Evolutionary conservation across 2,888 invertebrate genomes (phyloP), one percentile per base, ranked within the genome.

Genomic region (Drosophila helvetica): DNA sequence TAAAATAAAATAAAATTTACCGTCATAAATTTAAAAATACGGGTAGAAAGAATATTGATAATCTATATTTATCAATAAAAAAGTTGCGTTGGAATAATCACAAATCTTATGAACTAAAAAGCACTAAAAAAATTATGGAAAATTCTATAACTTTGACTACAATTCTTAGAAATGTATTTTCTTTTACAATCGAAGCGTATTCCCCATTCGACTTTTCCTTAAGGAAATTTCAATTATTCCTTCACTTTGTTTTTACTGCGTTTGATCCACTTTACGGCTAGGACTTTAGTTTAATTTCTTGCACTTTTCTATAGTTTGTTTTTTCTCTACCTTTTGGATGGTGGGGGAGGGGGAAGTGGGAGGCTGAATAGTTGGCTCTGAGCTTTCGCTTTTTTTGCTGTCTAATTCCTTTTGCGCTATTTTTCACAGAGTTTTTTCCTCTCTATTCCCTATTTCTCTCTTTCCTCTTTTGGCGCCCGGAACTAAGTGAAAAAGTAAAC

Each of bases 401-500:
- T 79, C 71, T 77, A 85, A 86, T 83, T 86, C 85, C 87, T 85
- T 67, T 79, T 78, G 70, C 82, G 79, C 70, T 74, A 76, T 87
- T 84, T 86, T 88, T 84, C 77, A 77, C 75, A 56, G 65, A 55
- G 71, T 75, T 80, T 64, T 63, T 50, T 54, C 30, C 25, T 33
- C 6, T 38, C 27, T 45, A 15, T 30, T 48, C 3, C 33, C 46
- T 30, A 17, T 61, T 52, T 50, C 27, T 25, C 43, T 27, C 30
- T 38, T 50, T 30, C 30, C 59, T 19, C 55, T 60, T 56, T 71
- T 71, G 72, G 57, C 59, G 54, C 47, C 66, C 64, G 63, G 53
- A 38, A 81, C 84, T 89, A 89, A 89, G 86, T 89, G 86, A 83
- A 90, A 89, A 90, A 90, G 90, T 90, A 89, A 89, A 89, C 89